phyloP scores from a whole-genome alignment of 1,140 invertebrate genomes.

The Palaemon carinicauda region DNA sequence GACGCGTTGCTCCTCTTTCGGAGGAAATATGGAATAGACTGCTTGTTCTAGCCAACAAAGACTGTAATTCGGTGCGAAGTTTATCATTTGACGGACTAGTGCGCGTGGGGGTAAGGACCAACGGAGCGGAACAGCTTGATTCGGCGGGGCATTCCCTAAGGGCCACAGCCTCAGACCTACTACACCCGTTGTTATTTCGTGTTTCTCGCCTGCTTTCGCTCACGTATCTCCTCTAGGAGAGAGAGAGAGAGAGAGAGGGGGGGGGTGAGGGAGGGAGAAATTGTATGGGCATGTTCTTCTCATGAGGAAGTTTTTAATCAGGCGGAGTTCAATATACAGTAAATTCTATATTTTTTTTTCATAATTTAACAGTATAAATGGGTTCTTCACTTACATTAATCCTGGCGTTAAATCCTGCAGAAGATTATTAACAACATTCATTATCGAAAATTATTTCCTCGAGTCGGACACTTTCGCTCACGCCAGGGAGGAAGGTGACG shows the following conservation, averaged over 20 bases:
- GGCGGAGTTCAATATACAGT: too few species aligned
- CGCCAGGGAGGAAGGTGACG: too few species aligned
- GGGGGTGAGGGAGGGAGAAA: not conserved
- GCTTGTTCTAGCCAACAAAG: not conserved
- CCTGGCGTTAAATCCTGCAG: too few species aligned
- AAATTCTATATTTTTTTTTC: too few species aligned
- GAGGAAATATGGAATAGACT: not conserved
- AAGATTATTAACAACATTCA: too few species aligned
- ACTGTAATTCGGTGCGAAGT: not conserved
- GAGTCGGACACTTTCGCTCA: too few species aligned
- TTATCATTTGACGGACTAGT: not conserved
- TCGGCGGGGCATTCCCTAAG: slow-evolving; percentile 37
- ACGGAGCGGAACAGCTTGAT: slow-evolving; percentile 45
- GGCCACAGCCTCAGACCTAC: slow-evolving; percentile 18
- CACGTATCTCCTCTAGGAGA: not conserved
- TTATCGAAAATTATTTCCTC: too few species aligned
- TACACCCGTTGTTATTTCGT: not conserved
- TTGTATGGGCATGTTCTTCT: too few species aligned
- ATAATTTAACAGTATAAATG: too few species aligned
- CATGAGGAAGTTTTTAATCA: too few species aligned
- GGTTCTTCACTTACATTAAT: too few species aligned
- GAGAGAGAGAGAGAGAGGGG: not conserved
- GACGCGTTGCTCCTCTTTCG: not conserved
- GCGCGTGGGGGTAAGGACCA: not conserved
- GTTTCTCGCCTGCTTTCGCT: slow-evolving; percentile 42